Percentiles rank a stretch among this genome's conserved stretches.
Evolutionary conservation across 2,113 vertebrate genomes (phyloP).

Genomic region (Desmodus rotundus): DNA sequence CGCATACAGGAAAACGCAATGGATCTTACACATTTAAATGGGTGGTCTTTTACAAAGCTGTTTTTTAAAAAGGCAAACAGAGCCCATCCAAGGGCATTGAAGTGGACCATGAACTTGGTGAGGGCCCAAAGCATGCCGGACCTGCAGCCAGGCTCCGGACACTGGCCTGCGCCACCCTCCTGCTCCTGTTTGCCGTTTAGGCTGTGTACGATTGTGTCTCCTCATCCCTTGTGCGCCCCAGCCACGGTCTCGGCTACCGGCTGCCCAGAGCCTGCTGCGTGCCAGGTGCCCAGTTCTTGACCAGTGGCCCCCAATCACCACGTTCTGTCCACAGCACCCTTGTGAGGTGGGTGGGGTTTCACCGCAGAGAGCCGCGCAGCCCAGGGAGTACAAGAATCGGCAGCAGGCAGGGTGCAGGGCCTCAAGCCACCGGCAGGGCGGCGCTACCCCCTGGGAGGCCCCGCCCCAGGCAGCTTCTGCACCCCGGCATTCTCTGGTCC

Average conservation of each 20-base stretch:
- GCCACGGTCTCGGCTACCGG: neutral
- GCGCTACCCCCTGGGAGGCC: rapidly evolving
- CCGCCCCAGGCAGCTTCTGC: too few species aligned
- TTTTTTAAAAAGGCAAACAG: neutral
- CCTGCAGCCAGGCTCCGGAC: neutral
- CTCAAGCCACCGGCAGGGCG: too few species aligned
- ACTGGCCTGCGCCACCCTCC: neutral
- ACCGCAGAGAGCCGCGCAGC: rapidly evolving
- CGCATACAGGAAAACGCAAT: too few species aligned
- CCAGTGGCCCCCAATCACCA: rapidly evolving
- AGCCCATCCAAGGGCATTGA: neutral
- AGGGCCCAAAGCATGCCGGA: neutral
- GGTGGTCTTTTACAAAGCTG: neutral
- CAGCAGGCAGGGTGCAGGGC: neutral
- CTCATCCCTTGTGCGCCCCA: rapidly evolving
- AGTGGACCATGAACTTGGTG: neutral
- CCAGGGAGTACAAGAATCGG: neutral
- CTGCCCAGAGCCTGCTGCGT: rapidly evolving
- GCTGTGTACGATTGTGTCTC: too few species aligned
- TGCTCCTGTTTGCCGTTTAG: neutral
- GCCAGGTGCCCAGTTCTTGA: rapidly evolving
- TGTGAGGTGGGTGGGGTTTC: rapidly evolving
- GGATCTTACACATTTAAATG: too few species aligned
- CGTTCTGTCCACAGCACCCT: neutral
- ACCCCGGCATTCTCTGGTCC: too few species aligned